Base-by-base conservation (phyloP, 2,797 vertebrate species). In the Gouania willdenowi region DNA sequence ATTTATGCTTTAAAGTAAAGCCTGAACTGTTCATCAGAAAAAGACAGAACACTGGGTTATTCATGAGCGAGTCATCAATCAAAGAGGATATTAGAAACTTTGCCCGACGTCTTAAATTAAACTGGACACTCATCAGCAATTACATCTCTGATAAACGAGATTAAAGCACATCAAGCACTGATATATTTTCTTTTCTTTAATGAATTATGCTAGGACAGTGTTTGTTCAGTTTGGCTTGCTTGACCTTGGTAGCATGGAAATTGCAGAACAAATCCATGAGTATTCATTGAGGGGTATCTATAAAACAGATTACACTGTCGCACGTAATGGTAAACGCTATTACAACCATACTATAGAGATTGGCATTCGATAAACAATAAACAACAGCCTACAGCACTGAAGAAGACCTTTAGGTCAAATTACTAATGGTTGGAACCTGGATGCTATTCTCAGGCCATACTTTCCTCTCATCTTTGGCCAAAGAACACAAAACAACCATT, bases 181-280 rank as follows among this genome's bases (percentile, higher is more conserved):
- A 42, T 74, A 74, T 77, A 68, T 33, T 41, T 69, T 63, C 64
- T 45, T 24, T 46, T 73, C 52, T 54, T 47, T 45, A 51, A 76
- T 80, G 78, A 71, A 79, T 72, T 75, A 78, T 65, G 75, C 65
- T 53, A 61, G 39, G 63, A 73, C 69, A 24, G 59, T 69, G 83
- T 83, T 79, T 59, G 67, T 86, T 82, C 77, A 76, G 76, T 59
- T 57, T 73, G 53, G 72, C 72, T 72, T 43, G 53, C 70, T 66
- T 73, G 65, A 75, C 58, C 65, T 69, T 35, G 38, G 69, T 63
- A 34, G 58, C 58, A 23, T 18, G 53, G 72, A 75, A 71, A 81
- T 73, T 69, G 52, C 72, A 57, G 51, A 42, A 52, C 36, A 22
- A 59, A 62, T 45, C 42, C 50, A 40, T 8, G 21, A 40, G 60